Evolutionary conservation across 2,888 invertebrate genomes (phyloP).

Genomic region (Cyclophora albipunctata): DNA sequence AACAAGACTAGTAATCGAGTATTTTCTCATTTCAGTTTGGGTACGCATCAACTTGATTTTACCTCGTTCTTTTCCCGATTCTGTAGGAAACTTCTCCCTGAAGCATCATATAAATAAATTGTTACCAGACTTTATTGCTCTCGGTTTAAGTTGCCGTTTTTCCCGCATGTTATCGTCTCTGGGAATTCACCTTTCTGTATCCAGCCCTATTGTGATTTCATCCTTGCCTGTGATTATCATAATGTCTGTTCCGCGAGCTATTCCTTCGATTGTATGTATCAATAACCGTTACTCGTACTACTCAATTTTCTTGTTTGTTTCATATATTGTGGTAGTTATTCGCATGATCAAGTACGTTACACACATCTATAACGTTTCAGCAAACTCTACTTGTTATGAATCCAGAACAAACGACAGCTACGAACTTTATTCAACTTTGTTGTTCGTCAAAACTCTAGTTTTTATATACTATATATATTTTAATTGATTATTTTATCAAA

Average conservation of each 20-base stretch:
- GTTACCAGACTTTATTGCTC: conserved; percentile 70
- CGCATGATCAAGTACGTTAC: too few species aligned
- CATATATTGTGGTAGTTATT: background rate
- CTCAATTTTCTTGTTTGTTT: background rate
- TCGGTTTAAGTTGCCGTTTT: conserved; percentile 63
- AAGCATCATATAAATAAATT: conserved; percentile 75
- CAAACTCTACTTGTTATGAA: too few species aligned
- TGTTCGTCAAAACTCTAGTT: too few species aligned
- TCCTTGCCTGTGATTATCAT: conserved; percentile 58
- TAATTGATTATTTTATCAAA: too few species aligned
- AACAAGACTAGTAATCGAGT: conserved; percentile 36
- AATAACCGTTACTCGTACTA: conserved; percentile 22
- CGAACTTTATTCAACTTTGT: too few species aligned
- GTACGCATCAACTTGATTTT: conserved; percentile 68
- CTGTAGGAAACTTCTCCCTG: conserved; percentile 67
- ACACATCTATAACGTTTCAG: too few species aligned
- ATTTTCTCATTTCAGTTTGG: conserved; percentile 51
- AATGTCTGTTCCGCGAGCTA: conserved; percentile 39
- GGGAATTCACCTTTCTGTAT: conserved; percentile 56
- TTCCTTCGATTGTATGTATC: conserved; percentile 28
- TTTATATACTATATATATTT: too few species aligned
- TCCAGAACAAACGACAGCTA: too few species aligned
- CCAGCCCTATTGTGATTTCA: conserved; percentile 58
- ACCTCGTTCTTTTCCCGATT: conserved; percentile 55
- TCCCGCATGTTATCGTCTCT: conserved; percentile 58